Evolutionary conservation across 1,140 invertebrate species (phyloP).

Genomic region (Amyelois transitella): DNA sequence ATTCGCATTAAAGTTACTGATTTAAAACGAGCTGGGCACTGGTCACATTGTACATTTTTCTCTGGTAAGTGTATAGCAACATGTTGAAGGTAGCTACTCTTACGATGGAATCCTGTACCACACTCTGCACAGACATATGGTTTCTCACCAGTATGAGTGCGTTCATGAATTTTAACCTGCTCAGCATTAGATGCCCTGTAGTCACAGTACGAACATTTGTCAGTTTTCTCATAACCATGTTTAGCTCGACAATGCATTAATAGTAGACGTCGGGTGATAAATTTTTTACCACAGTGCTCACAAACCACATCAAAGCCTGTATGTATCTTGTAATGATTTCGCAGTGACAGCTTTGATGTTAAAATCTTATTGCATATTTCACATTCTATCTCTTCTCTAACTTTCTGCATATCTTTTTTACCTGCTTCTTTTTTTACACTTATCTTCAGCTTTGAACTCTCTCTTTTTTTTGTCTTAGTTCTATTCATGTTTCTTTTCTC

Average conservation of each 20-base stretch:
- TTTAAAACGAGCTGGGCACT: constrained; percentile 52
- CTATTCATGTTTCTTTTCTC: constrained; percentile 14
- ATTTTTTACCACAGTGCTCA: constrained; percentile 64
- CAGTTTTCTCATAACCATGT: constrained; percentile 61
- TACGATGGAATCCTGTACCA: constrained; percentile 50
- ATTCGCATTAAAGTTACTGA: constrained; percentile 55
- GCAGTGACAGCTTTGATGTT: constrained; percentile 47
- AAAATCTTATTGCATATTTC: constrained; percentile 60
- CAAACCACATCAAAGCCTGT: constrained; percentile 63
- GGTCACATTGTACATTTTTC: constrained; percentile 57
- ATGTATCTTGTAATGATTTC: constrained; percentile 65
- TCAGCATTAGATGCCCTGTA: constrained; percentile 57
- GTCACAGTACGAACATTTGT: constrained; percentile 62
- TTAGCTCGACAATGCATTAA: constrained; percentile 61
- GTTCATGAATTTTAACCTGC: constrained; percentile 61
- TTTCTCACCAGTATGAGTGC: constrained; percentile 78
- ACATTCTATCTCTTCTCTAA: constrained; percentile 49
- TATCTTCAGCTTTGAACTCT: constrained; percentile 17
- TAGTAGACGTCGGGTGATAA: constrained; percentile 46
- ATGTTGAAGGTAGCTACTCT: constrained; percentile 57
- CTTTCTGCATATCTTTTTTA: constrained; percentile 25
- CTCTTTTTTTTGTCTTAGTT: constrained; percentile 22
- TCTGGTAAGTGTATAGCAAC: constrained; percentile 53
- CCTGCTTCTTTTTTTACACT: constrained; percentile 11
- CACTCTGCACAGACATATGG: constrained; percentile 79